Conservation (phyloP, 2,113 vertebrate genomes). For the Caretta caretta region DNA sequence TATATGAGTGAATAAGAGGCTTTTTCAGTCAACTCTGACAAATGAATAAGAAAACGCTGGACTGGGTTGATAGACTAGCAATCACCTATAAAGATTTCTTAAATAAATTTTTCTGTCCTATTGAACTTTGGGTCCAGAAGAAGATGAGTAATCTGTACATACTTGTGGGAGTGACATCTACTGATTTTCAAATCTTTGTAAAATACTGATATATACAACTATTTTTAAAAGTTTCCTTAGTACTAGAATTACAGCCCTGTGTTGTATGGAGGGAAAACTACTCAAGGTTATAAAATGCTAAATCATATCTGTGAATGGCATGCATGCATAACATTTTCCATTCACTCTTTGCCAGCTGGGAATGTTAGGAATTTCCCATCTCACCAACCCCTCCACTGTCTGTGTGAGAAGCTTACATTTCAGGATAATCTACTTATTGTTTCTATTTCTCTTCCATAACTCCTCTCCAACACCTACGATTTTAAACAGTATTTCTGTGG, state of each 20-base stretch:
- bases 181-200: neutral
- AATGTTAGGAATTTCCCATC: slow-evolving; percentile 69
- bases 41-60: neutral
- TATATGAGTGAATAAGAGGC: neutral
- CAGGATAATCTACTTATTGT: neutral
- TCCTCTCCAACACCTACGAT: neutral
- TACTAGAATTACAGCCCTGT: slow-evolving; percentile 7
- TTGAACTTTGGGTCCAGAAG: neutral
- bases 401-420: neutral
- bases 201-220: neutral
- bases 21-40: neutral
- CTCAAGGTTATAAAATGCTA: slow-evolving; percentile 14
- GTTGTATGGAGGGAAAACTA: neutral
- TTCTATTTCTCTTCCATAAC: slow-evolving; percentile 34
- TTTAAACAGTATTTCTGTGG: neutral
- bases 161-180: neutral
- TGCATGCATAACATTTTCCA: slow-evolving; percentile 60
- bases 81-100: neutral
- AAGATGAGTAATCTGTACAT: neutral
- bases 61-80: neutral
- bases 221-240: neutral
- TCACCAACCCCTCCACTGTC: neutral
- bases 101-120: neutral
- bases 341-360: slow-evolving; percentile 70
- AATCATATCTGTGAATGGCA: slow-evolving; percentile 38